phyloP scores from a whole-genome alignment of 2,888 invertebrate genomes.

The Drosophila nr. perissopoda region DNA sequence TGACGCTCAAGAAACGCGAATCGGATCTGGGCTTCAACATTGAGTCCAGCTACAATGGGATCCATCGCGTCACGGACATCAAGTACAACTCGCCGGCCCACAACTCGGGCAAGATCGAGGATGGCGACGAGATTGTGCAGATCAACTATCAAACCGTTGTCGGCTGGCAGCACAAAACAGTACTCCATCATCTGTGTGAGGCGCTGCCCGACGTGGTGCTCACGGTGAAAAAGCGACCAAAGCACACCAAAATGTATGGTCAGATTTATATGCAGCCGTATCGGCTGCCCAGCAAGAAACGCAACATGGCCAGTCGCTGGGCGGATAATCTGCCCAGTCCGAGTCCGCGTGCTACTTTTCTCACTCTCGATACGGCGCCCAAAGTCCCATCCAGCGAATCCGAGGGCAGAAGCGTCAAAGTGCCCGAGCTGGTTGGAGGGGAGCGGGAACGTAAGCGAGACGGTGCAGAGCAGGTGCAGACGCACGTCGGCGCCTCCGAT shows the following conservation, averaged over 20 bases:
- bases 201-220: constrained; percentile 92
- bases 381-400: constrained; percentile 28
- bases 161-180: constrained; percentile 93
- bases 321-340: constrained; percentile 89
- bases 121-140: constrained; percentile 98
- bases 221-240: constrained; percentile 92
- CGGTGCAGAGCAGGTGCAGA: constrained; percentile 24
- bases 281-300: constrained; percentile 89
- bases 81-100: constrained; percentile 97
- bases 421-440: constrained; percentile 3
- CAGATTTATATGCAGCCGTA: constrained; percentile 89
- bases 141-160: constrained; percentile 91
- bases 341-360: constrained; percentile 87
- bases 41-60: constrained; percentile 92
- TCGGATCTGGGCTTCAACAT: constrained; percentile 96
- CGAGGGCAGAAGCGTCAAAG: constrained; percentile 11
- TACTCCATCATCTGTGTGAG: constrained; percentile 90
- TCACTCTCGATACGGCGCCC: constrained; percentile 84
- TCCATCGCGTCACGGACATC: constrained; percentile 93
- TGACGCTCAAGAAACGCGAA: constrained; percentile 93
- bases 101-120: constrained; percentile 95
- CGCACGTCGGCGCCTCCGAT: constrained; percentile 67
- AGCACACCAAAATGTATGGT: constrained; percentile 92
- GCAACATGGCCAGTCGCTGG: constrained; percentile 88
- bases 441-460: constrained; percentile 4